Evolutionary conservation across 1,140 invertebrate species (phyloP).

Genomic region (Drosophila quadrilineata): DNA sequence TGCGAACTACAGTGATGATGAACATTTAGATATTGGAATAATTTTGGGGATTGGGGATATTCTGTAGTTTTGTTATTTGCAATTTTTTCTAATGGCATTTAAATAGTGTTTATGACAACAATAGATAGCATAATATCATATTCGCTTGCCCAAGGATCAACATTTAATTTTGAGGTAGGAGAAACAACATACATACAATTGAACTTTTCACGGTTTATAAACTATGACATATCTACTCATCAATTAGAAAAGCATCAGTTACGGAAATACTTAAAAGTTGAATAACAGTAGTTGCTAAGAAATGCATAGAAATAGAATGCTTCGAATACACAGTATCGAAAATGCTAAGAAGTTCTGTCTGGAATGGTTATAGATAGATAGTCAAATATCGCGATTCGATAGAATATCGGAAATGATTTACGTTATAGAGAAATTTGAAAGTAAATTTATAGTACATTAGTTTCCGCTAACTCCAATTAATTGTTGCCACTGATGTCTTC

Average conservation of each 20-base stretch:
- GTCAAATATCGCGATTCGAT: too few species aligned
- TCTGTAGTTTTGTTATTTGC: constrained; percentile 23
- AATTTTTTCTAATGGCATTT: constrained; percentile 44
- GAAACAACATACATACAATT: constrained; percentile 53
- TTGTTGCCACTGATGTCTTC: constrained; percentile 9
- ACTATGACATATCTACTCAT: constrained; percentile 28
- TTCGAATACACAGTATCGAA: neutral
- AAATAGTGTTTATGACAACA: constrained; percentile 28
- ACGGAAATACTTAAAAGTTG: constrained; percentile 61
- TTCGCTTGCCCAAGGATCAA: constrained; percentile 33
- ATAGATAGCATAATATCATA: constrained; percentile 61
- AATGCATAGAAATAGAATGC: constrained; percentile 6
- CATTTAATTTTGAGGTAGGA: constrained; percentile 17
- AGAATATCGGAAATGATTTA: too few species aligned
- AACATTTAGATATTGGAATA: too few species aligned
- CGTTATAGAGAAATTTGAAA: too few species aligned
- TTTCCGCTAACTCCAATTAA: constrained; percentile 30
- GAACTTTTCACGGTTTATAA: constrained; percentile 20
- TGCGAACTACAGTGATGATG: too few species aligned
- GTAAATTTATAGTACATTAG: constrained; percentile 31
- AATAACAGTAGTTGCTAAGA: constrained; percentile 32
- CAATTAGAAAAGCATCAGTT: constrained; percentile 5
- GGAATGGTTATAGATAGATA: constrained; percentile 32
- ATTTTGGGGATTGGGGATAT: constrained; percentile 52
- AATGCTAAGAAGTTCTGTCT: constrained; percentile 8